Percentiles rank a stretch among this genome's conserved stretches.
Evolutionary conservation across 2,113 vertebrate species (phyloP).

Genomic region (Thalassarche chlororhynchos): DNA sequence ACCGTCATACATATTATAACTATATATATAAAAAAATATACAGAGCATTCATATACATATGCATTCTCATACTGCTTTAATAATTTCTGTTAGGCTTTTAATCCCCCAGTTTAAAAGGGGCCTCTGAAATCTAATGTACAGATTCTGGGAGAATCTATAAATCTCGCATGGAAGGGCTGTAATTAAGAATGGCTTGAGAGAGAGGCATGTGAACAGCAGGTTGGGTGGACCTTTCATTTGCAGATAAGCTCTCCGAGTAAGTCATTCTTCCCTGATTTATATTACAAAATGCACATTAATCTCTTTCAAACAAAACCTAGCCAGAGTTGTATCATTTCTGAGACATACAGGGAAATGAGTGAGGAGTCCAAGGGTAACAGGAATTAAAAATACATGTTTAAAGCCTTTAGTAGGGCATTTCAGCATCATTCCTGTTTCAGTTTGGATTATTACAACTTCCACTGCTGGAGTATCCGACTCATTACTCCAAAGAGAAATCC

Average conservation of each 20-base stretch:
- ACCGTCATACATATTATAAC: background rate
- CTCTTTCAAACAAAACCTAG: background rate
- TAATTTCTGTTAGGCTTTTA: constrained; percentile 1
- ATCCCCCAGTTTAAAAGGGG: background rate
- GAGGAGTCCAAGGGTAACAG: background rate
- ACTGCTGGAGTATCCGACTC: background rate
- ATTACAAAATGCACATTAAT: background rate
- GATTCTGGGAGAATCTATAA: background rate
- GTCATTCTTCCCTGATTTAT: background rate
- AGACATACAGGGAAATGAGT: background rate
- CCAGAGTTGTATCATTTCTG: background rate
- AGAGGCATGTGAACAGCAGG: background rate
- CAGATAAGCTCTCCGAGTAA: background rate
- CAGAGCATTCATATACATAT: background rate
- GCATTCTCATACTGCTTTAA: background rate
- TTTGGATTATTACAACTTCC: background rate
- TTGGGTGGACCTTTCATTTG: background rate
- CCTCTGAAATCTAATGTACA: background rate
- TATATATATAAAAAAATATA: background rate
- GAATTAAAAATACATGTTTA: background rate
- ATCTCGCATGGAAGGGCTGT: background rate
- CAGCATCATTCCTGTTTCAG: background rate
- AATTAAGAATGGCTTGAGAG: background rate
- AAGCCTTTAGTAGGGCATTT: background rate
- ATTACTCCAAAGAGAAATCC: background rate